These are phyloP conservation scores for Halcyon senegalensis DNA, from an alignment of 2,113 vertebrate genomes.

Conservation along the genomic window DNA sequence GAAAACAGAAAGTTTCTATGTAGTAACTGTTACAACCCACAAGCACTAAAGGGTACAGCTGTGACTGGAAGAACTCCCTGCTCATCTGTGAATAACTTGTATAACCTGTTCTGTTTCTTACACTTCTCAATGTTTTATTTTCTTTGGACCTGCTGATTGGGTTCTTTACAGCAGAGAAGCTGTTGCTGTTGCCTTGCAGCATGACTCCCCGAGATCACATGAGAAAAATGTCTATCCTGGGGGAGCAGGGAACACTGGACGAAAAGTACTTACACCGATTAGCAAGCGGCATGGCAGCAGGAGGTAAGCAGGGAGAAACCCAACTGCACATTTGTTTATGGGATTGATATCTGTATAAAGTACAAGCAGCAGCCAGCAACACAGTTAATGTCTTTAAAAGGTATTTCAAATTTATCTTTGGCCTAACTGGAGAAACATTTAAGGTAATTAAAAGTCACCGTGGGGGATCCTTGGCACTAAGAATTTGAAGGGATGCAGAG, in stretches of 20 bases:
- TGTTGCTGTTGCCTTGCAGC: slow-evolving; percentile 24
- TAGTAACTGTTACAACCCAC: neutral
- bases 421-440: neutral
- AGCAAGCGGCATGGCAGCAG: slow-evolving; percentile 85
- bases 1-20: neutral
- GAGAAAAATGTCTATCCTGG: slow-evolving; percentile 85
- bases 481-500: neutral
- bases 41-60: neutral
- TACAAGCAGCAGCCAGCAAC: neutral
- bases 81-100: neutral
- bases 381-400: neutral
- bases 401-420: neutral
- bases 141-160: neutral
- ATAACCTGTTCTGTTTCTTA: neutral
- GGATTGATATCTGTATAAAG: neutral
- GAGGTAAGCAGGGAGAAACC: slow-evolving; percentile 76
- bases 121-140: neutral
- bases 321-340: neutral
- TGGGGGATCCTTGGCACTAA: neutral
- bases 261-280: slow-evolving; percentile 87
- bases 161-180: neutral
- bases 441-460: neutral
- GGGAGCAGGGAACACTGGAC: slow-evolving; percentile 82
- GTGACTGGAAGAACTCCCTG: neutral
- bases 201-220: slow-evolving; percentile 89